phyloP scores from a whole-genome alignment of 2,888 invertebrate species.

The Volucella zonaria region DNA sequence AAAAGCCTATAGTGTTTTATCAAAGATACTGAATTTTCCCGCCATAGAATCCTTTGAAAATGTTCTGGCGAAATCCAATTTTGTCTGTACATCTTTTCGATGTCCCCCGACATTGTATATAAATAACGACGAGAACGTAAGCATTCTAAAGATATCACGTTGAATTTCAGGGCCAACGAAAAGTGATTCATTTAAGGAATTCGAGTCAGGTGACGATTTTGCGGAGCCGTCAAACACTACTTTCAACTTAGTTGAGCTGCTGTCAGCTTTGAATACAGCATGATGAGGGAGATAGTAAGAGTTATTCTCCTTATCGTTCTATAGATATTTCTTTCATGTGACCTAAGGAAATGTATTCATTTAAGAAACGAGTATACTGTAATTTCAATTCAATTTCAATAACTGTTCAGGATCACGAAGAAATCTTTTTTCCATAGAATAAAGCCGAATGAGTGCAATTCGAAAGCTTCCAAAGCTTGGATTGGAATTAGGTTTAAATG shows the following conservation, averaged over 20 bases:
- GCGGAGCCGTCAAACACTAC: neutral
- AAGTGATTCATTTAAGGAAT: slow-evolving; percentile 16
- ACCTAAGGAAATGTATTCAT: no score
- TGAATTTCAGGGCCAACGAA: slow-evolving; percentile 40
- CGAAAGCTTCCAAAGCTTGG: neutral
- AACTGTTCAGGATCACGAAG: neutral
- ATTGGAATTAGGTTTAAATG: no score
- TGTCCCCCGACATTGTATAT: slow-evolving; percentile 49
- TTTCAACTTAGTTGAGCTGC: no score
- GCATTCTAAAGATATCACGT: slow-evolving; percentile 8
- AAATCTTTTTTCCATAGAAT: no score
- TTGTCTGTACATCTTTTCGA: slow-evolving; percentile 56
- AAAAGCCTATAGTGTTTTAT: no score
- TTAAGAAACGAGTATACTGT: no score
- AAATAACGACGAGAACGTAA: slow-evolving; percentile 29
- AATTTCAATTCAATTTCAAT: no score
- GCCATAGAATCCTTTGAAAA: neutral
- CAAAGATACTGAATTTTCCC: no score
- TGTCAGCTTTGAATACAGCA: no score
- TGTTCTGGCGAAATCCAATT: neutral
- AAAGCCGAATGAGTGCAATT: neutral
- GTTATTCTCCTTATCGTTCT: no score
- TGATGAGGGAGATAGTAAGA: neutral
- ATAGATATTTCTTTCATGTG: no score
- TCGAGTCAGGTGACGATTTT: neutral